Base-by-base conservation (phyloP, 23 tunicate species). In the Corella eumyota region DNA sequence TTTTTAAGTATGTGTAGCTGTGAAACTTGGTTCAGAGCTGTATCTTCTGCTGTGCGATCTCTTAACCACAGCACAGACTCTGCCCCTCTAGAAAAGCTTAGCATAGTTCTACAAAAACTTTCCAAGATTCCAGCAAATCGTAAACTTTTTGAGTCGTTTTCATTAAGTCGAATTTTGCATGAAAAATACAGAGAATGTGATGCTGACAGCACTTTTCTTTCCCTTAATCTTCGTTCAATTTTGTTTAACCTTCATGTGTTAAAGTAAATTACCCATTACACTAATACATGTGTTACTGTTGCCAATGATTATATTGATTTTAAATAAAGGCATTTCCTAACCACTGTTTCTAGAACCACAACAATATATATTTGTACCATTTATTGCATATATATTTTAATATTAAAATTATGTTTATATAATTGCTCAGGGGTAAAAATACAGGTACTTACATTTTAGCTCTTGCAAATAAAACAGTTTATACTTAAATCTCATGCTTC, bases 101-200 rank as follows among this genome's bases (percentile, higher is more conserved):
- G 94, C 68, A 61, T 84, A 37, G 64, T 84, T 22, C 40, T 84
- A 53, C 94, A 84, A 47, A 84, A 84, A 36, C 78, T 84, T 3
- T 84, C 94, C 1, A 84, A 84, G 38, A 69, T 75, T 36, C 6
- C 36, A 31, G 58, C 36, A 74, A 83, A 83, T 64, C 53, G 62
- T 25, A 75, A 63, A 55, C 63, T 34, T 44, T 83, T 83, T 69
- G 93, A 83, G 1, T 45, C 78, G 0, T 69, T 75, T 56, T 75
- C 93, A 34, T 49, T 83, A 9, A 83, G 93, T 20, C 46, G 83
- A 45, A 25, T 45, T 1, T 35, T 83, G 25, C 83, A 75, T 36
- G 93, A 83, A 34, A 37, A 58, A 13, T 62, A 75, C 33, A 71
- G 93, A 30, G 70, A 48, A 6, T 64, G 83, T 51, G 82, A 83